Percentiles rank a stretch among this genome's conserved stretches.
Conservation (phyloP, 2,113 vertebrate genomes). For the Ivindomyrus marchei region DNA sequence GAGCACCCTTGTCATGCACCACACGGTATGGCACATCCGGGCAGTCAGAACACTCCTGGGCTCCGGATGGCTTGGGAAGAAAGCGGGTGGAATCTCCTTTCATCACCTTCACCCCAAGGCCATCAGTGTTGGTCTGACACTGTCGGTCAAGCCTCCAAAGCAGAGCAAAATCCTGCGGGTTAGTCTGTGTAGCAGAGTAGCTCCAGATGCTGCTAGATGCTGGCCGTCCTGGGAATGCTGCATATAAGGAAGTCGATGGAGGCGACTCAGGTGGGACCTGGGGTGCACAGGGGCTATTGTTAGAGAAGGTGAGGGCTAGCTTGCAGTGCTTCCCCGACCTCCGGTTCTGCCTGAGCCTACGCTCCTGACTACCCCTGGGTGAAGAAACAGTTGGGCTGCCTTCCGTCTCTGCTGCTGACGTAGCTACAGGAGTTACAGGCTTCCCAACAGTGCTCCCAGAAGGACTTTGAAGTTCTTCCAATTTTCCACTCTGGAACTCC, state of each 20-base stretch:
- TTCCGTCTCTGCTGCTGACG: constrained; percentile 32
- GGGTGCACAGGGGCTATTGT: constrained; percentile 43
- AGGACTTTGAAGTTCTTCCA: constrained; percentile 12
- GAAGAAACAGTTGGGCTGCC: constrained; percentile 20
- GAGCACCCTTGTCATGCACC: constrained; percentile 79
- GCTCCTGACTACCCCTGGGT: constrained; percentile 42
- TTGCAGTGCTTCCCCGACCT: constrained; percentile 63
- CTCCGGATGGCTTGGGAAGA: constrained; percentile 52
- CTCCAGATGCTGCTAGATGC: not conserved
- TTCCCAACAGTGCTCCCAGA: not conserved
- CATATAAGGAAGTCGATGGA: constrained; percentile 17
- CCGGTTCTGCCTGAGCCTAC: constrained; percentile 53
- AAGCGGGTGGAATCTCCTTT: constrained; percentile 64
- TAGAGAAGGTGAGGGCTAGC: constrained; percentile 72
- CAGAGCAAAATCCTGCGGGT: constrained; percentile 79
- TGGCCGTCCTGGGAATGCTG: not conserved
- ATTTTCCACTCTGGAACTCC: not conserved
- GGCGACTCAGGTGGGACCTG: constrained; percentile 12
- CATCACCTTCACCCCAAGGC: constrained; percentile 55
- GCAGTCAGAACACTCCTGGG: constrained; percentile 35
- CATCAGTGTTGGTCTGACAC: not conserved
- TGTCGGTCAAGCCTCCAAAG: constrained; percentile 78
- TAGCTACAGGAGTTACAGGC: constrained; percentile 14
- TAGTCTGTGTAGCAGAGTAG: constrained; percentile 66
- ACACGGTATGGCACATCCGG: constrained; percentile 75